A percentile compares a stretch with the other conserved stretches of the same genome.
Conservation (phyloP, 2,113 vertebrate genomes). For the Strix aluco region DNA sequence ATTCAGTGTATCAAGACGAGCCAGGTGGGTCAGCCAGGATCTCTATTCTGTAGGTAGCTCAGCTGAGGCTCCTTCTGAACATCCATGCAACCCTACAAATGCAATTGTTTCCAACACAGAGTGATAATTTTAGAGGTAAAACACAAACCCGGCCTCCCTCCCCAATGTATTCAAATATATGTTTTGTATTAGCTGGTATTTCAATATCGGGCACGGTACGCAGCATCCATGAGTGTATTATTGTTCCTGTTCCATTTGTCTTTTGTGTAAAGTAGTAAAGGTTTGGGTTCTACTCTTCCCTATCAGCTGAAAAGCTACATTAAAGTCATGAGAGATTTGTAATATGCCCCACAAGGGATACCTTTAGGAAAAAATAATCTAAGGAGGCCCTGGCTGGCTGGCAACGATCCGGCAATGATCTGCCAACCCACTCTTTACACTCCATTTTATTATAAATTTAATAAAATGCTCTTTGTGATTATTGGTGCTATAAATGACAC, state of each 20-base stretch:
- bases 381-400: neutral
- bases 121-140: neutral
- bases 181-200: neutral
- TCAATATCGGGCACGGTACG: neutral
- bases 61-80: neutral
- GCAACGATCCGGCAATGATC: neutral
- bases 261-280: neutral
- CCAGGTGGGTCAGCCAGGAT: neutral
- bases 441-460: neutral
- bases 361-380: neutral
- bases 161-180: neutral
- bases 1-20: neutral
- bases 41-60: too few species aligned
- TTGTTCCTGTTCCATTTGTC: neutral
- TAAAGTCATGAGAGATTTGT: neutral
- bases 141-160: neutral
- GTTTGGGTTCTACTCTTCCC: neutral
- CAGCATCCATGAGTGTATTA: neutral
- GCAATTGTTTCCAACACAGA: neutral
- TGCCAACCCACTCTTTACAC: neutral
- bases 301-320: neutral
- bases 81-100: neutral
- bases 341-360: neutral
- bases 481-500: neutral
- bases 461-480: neutral